These are phyloP conservation scores for Capitella teleta DNA, from an alignment of 1,140 invertebrate genomes.

Conservation along the genomic window DNA sequence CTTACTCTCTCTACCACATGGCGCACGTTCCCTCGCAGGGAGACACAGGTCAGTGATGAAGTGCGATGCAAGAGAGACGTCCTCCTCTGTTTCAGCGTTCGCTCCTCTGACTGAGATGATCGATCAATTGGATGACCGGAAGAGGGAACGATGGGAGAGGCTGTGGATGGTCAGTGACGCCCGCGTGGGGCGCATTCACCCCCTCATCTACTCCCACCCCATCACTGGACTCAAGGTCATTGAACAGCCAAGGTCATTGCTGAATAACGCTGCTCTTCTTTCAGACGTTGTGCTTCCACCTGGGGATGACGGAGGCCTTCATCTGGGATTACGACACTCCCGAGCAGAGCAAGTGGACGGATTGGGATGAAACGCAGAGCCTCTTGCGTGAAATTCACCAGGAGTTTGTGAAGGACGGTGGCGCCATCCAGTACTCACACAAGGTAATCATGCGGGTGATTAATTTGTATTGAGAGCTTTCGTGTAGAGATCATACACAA, in stretches of 20 bases:
- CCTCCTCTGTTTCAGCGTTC: conserved; percentile 30
- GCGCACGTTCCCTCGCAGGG: conserved; percentile 38
- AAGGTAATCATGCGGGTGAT: too few species aligned
- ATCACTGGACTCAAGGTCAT: conserved; percentile 17
- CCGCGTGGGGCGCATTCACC: conserved; percentile 34
- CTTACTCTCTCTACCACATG: conserved; percentile 43
- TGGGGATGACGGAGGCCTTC: conserved; percentile 44
- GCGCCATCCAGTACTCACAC: conserved; percentile 41
- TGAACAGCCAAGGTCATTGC: background rate
- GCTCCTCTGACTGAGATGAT: conserved; percentile 41
- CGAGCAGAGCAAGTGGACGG: conserved; percentile 25
- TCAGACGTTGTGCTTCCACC: conserved; percentile 45
- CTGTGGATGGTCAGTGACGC: conserved; percentile 43
- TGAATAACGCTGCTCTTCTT: conserved; percentile 8
- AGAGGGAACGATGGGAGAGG: conserved; percentile 34
- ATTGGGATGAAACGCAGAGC: conserved; percentile 28
- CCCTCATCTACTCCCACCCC: conserved; percentile 39
- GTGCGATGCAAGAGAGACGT: background rate
- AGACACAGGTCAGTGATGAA: conserved; percentile 26
- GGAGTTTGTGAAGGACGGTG: conserved; percentile 42
- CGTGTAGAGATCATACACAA: too few species aligned
- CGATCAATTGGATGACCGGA: conserved; percentile 30
- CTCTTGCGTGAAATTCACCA: conserved; percentile 41
- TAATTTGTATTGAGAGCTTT: too few species aligned
- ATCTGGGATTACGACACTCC: conserved; percentile 39